Conservation (phyloP, 2,797 vertebrate species). For the Pseudotriccus pelzelni region DNA sequence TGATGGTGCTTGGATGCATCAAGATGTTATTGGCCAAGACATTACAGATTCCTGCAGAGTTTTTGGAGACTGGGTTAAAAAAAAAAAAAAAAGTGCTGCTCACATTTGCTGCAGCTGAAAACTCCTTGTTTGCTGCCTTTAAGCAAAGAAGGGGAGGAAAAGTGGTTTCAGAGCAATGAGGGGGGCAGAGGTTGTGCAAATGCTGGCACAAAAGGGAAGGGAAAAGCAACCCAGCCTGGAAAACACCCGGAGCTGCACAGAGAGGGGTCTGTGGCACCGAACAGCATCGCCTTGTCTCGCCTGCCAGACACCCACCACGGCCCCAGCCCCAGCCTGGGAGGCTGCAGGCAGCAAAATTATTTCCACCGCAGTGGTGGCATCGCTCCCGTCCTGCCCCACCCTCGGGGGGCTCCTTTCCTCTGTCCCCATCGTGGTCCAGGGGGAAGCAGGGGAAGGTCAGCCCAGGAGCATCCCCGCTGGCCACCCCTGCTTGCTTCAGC, state of each 20-base stretch:
- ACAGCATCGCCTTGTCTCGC: neutral
- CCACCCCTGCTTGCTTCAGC: neutral
- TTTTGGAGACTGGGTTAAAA: neutral
- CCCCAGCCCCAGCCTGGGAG: neutral
- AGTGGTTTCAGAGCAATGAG: neutral
- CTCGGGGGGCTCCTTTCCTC: accelerated
- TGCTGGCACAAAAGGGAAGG: neutral
- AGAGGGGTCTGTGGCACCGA: neutral
- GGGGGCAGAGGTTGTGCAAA: neutral
- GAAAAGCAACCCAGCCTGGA: neutral
- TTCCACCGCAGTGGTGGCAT: neutral
- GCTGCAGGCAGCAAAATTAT: accelerated
- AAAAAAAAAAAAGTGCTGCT: neutral
- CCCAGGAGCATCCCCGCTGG: neutral
- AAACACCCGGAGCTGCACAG: neutral
- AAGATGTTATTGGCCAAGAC: neutral
- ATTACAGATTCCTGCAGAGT: neutral
- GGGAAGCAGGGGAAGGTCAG: neutral
- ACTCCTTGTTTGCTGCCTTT: neutral
- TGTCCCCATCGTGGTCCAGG: accelerated
- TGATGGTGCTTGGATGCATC: accelerated
- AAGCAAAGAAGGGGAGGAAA: neutral
- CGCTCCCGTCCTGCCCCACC: neutral
- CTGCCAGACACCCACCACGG: neutral
- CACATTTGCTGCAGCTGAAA: neutral